Conservation (phyloP, 1,140 invertebrate genomes). For the Megalonaias nervosa region DNA sequence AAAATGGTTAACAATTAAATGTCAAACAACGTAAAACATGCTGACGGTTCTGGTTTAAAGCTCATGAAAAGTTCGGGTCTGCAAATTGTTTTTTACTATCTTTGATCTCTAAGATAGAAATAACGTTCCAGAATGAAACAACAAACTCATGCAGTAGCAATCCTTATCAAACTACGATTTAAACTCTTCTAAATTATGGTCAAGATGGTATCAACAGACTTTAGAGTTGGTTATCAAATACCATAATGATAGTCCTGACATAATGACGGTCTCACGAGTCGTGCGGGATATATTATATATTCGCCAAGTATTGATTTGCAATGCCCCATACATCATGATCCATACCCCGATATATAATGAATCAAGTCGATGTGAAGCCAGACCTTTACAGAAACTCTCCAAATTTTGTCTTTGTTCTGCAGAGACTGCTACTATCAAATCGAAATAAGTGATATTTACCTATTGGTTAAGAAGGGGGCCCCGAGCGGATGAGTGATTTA, state of each 20-base stretch:
- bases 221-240: slow-evolving; percentile 22
- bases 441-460: slow-evolving; percentile 18
- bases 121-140: slow-evolving; percentile 20
- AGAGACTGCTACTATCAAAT: slow-evolving; percentile 15
- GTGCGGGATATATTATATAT: background rate
- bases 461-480: background rate
- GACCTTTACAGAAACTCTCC: slow-evolving; percentile 17
- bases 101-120: slow-evolving; percentile 10
- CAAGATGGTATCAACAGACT: slow-evolving; percentile 19
- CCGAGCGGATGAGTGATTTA: too few relatives aligned
- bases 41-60: slow-evolving; percentile 10
- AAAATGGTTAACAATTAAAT: slow-evolving; percentile 3
- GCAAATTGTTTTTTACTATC: slow-evolving; percentile 25
- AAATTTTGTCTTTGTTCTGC: slow-evolving; percentile 13
- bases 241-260: slow-evolving; percentile 15
- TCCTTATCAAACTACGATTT: slow-evolving; percentile 20
- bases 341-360: slow-evolving; percentile 15
- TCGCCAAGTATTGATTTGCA: slow-evolving; percentile 31
- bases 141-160: slow-evolving; percentile 21
- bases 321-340: slow-evolving; percentile 23
- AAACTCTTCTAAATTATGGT: slow-evolving; percentile 15
- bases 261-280: slow-evolving; percentile 14
- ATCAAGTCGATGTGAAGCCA: slow-evolving; percentile 28
- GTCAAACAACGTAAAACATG: slow-evolving; percentile 10
- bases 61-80: slow-evolving; percentile 4